These are phyloP conservation scores for Calameuta filiformis DNA, from an alignment of 2,888 invertebrate genomes.

Conservation along the genomic window DNA sequence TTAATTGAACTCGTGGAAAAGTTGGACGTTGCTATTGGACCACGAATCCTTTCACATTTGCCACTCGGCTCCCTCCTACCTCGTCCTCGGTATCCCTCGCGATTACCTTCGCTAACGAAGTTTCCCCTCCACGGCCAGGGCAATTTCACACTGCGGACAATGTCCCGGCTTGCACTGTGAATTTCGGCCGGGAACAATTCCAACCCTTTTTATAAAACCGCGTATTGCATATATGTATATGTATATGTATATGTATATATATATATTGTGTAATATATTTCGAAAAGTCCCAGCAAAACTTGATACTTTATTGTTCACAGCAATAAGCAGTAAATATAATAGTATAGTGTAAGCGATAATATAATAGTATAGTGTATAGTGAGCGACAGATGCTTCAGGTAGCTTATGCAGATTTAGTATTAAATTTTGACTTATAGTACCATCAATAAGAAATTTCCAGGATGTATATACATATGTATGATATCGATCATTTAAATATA, in stretches of 20 bases:
- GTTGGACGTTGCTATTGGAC: neutral
- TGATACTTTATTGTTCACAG: neutral
- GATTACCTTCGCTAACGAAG: neutral
- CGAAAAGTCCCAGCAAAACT: neutral
- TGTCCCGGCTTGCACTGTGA: neutral
- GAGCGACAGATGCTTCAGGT: neutral
- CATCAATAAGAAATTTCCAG: too few relatives aligned
- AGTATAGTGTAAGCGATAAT: neutral
- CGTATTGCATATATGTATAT: neutral
- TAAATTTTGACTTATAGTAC: too few relatives aligned
- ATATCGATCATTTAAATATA: too few relatives aligned
- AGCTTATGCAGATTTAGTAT: too few relatives aligned
- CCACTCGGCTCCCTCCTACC: neutral
- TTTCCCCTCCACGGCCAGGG: neutral
- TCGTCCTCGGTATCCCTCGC: neutral
- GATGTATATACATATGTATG: too few relatives aligned
- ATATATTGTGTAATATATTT: neutral
- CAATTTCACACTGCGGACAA: neutral
- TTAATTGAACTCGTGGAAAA: slow-evolving; percentile 25
- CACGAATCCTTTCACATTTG: neutral
- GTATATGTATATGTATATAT: too few relatives aligned
- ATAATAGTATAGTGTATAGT: neutral
- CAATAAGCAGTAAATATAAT: neutral
- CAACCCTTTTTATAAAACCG: neutral
- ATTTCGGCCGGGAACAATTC: neutral